phyloP scores from a whole-genome alignment of 1,140 invertebrate species.

The Halictus rubicundus region DNA sequence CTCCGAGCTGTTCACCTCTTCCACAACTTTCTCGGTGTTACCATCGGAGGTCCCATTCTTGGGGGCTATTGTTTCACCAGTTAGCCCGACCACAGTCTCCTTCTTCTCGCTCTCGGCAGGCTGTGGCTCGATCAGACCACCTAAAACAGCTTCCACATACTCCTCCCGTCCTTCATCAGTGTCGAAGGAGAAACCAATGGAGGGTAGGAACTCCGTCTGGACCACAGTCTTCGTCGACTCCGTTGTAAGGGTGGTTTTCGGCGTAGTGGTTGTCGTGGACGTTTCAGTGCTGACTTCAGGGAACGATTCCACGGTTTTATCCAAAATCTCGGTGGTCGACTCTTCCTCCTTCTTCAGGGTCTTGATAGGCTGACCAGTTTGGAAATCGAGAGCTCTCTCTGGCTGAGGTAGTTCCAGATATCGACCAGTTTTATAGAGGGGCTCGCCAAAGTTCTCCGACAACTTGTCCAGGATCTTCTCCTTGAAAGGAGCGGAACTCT shows the following conservation, averaged over 20 bases:
- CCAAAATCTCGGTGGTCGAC: background rate
- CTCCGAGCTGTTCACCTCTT: background rate
- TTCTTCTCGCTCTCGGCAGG: slow-evolving; percentile 1
- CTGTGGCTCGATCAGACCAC: slow-evolving; percentile 65
- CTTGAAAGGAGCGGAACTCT: too few species aligned
- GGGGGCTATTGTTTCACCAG: background rate
- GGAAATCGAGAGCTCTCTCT: slow-evolving; percentile 43
- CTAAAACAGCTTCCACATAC: slow-evolving; percentile 72
- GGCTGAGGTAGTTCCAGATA: slow-evolving; percentile 45
- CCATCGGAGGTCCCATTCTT: slow-evolving; percentile 37
- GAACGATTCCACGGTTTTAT: background rate
- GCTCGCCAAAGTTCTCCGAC: slow-evolving; percentile 53
- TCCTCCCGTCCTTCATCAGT: slow-evolving; percentile 69
- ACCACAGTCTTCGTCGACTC: slow-evolving; percentile 57
- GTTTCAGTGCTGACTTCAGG: background rate
- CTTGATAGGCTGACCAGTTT: slow-evolving; percentile 18
- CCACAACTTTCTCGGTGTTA: background rate
- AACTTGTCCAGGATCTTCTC: slow-evolving; percentile 29
- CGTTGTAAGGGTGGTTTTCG: background rate
- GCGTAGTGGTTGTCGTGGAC: background rate
- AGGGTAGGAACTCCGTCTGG: slow-evolving; percentile 75
- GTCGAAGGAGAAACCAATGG: slow-evolving; percentile 73
- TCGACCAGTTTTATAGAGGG: slow-evolving; percentile 21
- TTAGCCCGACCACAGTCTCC: background rate
- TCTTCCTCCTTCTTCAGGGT: background rate